phyloP scores from a whole-genome alignment of 2,888 invertebrate species.

The Clepsis dumicolana region DNA sequence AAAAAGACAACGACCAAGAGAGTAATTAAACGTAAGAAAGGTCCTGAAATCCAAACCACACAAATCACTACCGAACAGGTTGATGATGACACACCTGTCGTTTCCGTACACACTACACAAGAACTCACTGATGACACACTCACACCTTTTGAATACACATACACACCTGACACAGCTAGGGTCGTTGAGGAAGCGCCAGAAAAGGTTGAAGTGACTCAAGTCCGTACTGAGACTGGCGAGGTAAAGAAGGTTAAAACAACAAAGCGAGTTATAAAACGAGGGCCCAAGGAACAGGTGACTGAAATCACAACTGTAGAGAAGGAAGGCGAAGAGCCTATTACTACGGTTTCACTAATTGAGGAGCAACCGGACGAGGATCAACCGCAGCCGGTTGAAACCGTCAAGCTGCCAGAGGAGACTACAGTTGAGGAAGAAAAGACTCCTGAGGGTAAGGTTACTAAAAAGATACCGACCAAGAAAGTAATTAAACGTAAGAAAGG shows the following conservation, averaged over 20 bases:
- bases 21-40: neutral
- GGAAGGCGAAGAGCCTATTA: neutral
- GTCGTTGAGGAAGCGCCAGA: neutral
- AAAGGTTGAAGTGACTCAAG: neutral
- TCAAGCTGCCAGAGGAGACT: neutral
- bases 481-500: constrained; percentile 2
- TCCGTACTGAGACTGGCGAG: neutral
- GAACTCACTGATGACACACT: constrained; percentile 1
- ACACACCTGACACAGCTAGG: constrained; percentile 1
- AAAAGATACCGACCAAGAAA: neutral
- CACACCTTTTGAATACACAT: neutral
- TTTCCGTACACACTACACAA: constrained; percentile 4
- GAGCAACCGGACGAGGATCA: neutral
- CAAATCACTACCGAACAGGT: neutral
- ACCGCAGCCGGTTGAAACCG: neutral
- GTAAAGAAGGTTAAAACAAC: neutral
- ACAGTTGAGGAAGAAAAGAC: neutral
- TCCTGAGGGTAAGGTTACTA: neutral
- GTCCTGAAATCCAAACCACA: neutral
- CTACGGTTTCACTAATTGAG: neutral
- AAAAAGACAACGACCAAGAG: neutral
- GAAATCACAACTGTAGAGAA: neutral
- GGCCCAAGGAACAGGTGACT: neutral
- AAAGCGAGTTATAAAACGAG: neutral
- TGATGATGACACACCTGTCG: neutral